Base-by-base conservation (phyloP, 2,888 invertebrate species). In the Chorisops tibialis region DNA sequence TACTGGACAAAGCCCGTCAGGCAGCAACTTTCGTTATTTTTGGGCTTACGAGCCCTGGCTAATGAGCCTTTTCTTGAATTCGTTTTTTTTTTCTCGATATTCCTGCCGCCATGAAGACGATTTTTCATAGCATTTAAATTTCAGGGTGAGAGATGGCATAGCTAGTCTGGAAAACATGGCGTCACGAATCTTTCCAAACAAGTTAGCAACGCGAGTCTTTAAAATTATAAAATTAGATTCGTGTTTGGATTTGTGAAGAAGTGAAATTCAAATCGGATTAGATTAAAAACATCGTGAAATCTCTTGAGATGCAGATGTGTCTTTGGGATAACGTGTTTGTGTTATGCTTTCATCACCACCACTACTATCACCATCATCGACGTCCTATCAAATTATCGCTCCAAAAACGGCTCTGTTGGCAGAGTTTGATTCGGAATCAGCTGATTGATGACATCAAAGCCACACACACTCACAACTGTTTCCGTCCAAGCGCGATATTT, bases 221-320 rank as follows among this genome's bases (percentile, higher is more conserved):
- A 59, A n/a, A n/a, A n/a, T n/a, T 49, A 59, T 48, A 59, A 59
- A 48, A 11, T 12, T 39, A 49, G 50, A 35, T 41, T 50, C 30
- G 30, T 30, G 30, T 9, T 30, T 30, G 30, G 30, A 30, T 30
- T 30, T 30, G n/a, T n/a, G n/a, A 60, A 60, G 39, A 60, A 60
- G 43, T 60, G 50, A 51, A 60, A 60, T n/a, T 9, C 30, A 2
- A 30, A 30, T 30, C 30, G 30, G 30, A 30, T 30, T 7, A 30
- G 30, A 30, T 30, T 30, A 30, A 30, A n/a, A 30, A 49, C 60
- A 50, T 60, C 49, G 49, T 50, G 30, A 50, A 60, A 60, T 50
- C 59, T 39, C 49, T 59, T 59, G 49, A 50, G 43, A 50, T 60
- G 49, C 59, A 39, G 59, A 49, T 49, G 59, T 49, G 24, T 38